A percentile compares a stretch with the other conserved stretches of the same genome.
Conservation (phyloP, 2,797 vertebrate species). For the Gymnoscopelus microlampas region DNA sequence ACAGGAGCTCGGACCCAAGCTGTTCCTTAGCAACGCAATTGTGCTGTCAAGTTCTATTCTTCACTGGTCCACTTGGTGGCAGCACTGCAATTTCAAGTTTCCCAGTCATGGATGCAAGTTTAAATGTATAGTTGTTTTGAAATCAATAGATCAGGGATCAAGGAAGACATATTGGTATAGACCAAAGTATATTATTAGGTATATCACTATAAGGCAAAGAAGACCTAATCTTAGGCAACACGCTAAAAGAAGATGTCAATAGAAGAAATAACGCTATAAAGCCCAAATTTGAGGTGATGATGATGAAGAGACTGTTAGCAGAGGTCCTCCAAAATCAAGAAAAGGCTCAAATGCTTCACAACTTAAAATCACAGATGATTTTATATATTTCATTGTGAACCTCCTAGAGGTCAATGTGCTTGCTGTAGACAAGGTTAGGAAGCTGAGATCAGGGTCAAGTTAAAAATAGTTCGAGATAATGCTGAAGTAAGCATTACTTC, state of each 20-base stretch:
- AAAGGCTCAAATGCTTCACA: too few relatives aligned
- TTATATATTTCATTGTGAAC: neutral
- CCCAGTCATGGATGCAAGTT: neutral
- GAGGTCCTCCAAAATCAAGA: too few relatives aligned
- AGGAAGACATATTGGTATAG: too few relatives aligned
- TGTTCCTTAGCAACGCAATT: neutral
- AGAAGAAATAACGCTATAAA: too few relatives aligned
- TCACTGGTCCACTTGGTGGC: conserved; percentile 15
- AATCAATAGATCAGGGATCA: too few relatives aligned
- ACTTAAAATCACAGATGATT: too few relatives aligned
- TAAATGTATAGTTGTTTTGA: too few relatives aligned
- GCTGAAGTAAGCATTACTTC: conserved; percentile 69
- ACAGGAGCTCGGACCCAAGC: neutral
- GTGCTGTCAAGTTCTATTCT: neutral
- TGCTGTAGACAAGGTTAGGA: conserved; percentile 48
- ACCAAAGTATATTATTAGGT: too few relatives aligned
- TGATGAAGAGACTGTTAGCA: too few relatives aligned
- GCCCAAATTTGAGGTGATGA: too few relatives aligned
- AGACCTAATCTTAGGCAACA: neutral
- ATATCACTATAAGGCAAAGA: too few relatives aligned
- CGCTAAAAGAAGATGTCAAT: too few relatives aligned
- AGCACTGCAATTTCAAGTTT: neutral
- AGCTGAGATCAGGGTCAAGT: conserved; percentile 43
- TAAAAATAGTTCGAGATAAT: conserved; percentile 75
- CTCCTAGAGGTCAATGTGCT: conserved; percentile 16